Base-by-base conservation (phyloP, 2,888 invertebrate species). In the Cyrtodaria siliqua region DNA sequence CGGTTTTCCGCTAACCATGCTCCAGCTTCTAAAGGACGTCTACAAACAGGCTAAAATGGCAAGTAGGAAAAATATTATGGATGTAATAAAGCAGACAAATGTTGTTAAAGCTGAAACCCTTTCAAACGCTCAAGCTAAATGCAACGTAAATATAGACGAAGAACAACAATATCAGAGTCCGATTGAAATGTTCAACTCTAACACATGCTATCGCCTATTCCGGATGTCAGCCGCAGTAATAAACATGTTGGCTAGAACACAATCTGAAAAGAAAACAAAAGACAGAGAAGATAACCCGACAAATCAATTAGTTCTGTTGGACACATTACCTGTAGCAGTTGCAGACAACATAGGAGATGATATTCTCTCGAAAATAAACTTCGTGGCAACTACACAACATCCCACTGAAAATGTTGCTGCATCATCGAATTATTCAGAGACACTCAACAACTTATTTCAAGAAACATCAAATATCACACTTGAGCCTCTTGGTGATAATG, bases 21-120 rank as follows among this genome's bases (percentile, higher is more conserved):
- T 72, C 1, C 74, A 81, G 24, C 33, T 74, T 16, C 59, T 64
- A 18, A 79, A 75, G 29, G 75, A 77, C 29, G 61, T 64, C 6
- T 75, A 44, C 20, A 20, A 18, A 1, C n/a, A 49, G 0, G 57
- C 61, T 1, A 33, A 29, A 29, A 38, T 52, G 12, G 33, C 33
- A 33, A 33, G 12, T 12, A 33, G 26, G 23, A 57, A 33, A 3
- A 40, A 38, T 23, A 68, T 68, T 2, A 1, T 55, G 2, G 14
- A 53, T 1, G 16, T 53, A 42, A 3, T 64, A 6, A 40, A 27
- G 14, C 4, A 38, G 14, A 27, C 47, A 8, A 55, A 64, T 55
- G 2, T 42, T 44, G 44, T 64, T 1, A 24, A 55, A 26, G 40
- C n/a, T 50, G 1, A 47, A n/a, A 20, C 49, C 1, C 23, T 50